phyloP scores from a whole-genome alignment of 2,797 vertebrate species.

The Eidolon dupreanum region DNA sequence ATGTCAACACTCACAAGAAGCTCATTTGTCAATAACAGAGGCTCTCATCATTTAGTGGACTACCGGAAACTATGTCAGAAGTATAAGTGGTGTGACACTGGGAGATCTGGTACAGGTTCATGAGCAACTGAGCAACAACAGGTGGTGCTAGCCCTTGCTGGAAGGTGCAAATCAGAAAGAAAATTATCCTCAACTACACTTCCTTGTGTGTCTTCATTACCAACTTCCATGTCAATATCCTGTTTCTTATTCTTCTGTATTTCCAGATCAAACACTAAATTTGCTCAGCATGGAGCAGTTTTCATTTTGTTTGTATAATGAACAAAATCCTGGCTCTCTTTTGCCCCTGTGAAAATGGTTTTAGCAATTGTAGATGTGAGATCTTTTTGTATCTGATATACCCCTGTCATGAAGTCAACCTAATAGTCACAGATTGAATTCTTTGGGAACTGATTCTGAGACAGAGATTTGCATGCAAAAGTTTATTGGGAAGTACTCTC shows the following conservation, averaged over 20 bases:
- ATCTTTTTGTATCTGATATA: not conserved
- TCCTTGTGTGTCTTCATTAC: conserved; percentile 35
- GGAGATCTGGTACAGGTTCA: not conserved
- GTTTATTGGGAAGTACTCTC: not conserved
- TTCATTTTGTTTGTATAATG: conserved; percentile 36
- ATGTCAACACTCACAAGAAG: not conserved
- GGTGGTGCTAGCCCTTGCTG: not conserved
- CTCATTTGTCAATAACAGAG: not conserved
- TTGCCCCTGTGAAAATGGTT: conserved; percentile 26
- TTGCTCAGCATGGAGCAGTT: not conserved
- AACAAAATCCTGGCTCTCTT: not conserved
- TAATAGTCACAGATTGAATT: not conserved
- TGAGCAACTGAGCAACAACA: not conserved
- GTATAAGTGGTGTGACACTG: not conserved
- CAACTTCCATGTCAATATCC: conserved; percentile 14
- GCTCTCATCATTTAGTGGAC: not conserved
- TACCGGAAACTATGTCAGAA: conserved; percentile 1
- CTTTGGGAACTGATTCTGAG: not conserved
- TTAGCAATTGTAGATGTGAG: not conserved
- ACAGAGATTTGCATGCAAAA: not conserved
- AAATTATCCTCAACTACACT: conserved; percentile 17
- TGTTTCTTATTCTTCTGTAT: conserved; percentile 1
- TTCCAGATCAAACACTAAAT: conserved; percentile 52
- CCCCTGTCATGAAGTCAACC: not conserved
- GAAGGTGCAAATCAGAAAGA: conserved; percentile 28